These are phyloP conservation scores for Camponotus pennsylvanicus DNA, from an alignment of 1,140 invertebrate species.

Conservation along the genomic window DNA sequence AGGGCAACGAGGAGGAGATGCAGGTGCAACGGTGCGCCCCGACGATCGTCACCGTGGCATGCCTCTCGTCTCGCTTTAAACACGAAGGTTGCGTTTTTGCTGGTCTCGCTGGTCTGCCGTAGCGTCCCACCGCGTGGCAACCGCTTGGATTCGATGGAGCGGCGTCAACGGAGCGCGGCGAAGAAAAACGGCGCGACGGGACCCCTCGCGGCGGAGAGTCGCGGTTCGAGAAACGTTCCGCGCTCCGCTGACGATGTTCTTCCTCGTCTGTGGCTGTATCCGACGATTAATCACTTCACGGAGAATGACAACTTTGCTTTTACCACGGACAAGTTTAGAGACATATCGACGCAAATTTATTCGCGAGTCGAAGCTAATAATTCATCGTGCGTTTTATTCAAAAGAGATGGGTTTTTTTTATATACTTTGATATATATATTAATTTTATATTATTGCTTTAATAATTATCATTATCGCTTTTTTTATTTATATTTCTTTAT, in stretches of 20 bases:
- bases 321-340: too few species aligned
- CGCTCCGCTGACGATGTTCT: conserved; percentile 20
- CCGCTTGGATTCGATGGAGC: conserved; percentile 18
- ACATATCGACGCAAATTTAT: background rate
- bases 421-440: too few species aligned
- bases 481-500: too few species aligned
- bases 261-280: background rate
- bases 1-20: conserved; percentile 63
- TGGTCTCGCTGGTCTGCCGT: conserved; percentile 7
- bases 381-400: too few species aligned
- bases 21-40: conserved; percentile 76
- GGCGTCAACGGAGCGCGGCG: conserved; percentile 26
- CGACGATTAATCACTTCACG: background rate
- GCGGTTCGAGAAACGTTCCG: conserved; percentile 45
- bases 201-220: background rate
- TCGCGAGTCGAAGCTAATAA: background rate
- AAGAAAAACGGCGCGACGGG: background rate
- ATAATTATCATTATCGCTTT: too few species aligned
- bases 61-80: conserved; percentile 46
- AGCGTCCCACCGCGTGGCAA: conserved; percentile 36
- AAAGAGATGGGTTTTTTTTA: too few species aligned
- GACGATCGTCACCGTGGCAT: conserved; percentile 47
- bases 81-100: conserved; percentile 67
- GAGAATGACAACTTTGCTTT: background rate
- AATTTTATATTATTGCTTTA: too few species aligned